Evolutionary conservation across 2,797 vertebrate species (phyloP).

Genomic region (Enteromius radiatus): DNA sequence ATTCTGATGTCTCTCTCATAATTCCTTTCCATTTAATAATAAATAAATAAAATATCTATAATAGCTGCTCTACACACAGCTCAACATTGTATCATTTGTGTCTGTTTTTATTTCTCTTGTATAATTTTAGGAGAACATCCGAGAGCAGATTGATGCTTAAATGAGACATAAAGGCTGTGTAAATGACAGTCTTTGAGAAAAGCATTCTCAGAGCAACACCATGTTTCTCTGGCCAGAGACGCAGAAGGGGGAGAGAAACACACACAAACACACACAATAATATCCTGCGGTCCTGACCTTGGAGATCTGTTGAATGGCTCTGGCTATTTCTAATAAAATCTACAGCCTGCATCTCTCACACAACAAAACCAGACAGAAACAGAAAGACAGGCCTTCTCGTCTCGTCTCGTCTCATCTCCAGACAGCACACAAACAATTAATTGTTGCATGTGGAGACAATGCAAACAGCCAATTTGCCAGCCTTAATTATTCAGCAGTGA

Average conservation of each 20-base stretch:
- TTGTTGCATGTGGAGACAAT: conserved; percentile 44
- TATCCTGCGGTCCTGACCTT: conserved; percentile 22
- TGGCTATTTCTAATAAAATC: conserved; percentile 14
- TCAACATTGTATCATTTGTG: neutral
- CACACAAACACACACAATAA: conserved; percentile 14
- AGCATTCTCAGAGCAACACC: neutral
- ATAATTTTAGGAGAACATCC: neutral
- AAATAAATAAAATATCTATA: neutral
- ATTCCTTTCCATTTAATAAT: neutral
- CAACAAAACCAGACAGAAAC: neutral
- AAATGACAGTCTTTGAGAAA: neutral
- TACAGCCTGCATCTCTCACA: neutral
- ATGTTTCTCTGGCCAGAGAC: neutral
- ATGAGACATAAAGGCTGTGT: neutral
- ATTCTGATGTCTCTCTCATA: neutral
- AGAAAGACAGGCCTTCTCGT: neutral
- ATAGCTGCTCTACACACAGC: neutral
- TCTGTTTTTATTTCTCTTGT: neutral
- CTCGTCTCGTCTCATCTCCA: neutral
- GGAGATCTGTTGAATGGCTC: conserved; percentile 3
- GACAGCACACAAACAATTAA: conserved; percentile 40
- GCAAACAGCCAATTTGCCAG: conserved; percentile 57
- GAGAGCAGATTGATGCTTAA: neutral
- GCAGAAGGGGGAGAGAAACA: neutral
- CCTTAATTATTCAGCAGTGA: conserved; percentile 60